phyloP scores from a whole-genome alignment of 2,113 vertebrate species.

The Pithys albifrons region DNA sequence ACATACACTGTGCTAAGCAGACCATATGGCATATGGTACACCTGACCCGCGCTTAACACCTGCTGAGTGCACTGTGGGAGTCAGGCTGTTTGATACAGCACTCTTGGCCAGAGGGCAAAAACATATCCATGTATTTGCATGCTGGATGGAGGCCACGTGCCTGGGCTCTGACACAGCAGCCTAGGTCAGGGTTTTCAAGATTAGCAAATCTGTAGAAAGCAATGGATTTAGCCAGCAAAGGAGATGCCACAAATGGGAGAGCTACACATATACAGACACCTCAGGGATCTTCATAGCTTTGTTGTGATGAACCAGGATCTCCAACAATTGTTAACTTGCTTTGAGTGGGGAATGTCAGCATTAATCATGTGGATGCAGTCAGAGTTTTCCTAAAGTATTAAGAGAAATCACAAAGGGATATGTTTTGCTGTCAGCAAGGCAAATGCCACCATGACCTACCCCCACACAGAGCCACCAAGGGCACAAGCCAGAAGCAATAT shows the following conservation, averaged over 20 bases:
- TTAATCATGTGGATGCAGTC: not conserved
- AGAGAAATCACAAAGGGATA: not conserved
- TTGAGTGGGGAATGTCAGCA: not conserved
- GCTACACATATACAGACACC: not conserved
- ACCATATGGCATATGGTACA: conserved; percentile 84
- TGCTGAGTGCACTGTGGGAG: conserved; percentile 72
- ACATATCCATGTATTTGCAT: conserved; percentile 68
- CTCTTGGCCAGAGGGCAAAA: conserved; percentile 64
- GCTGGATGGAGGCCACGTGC: conserved; percentile 67
- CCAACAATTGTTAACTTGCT: not conserved
- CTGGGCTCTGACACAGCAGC: conserved; percentile 56
- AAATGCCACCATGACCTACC: not conserved
- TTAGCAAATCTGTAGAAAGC: conserved; percentile 60
- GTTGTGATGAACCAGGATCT: not conserved
- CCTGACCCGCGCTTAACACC: conserved; percentile 84
- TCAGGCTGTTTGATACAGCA: not conserved
- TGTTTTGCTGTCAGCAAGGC: not conserved
- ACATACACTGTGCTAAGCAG: conserved; percentile 55
- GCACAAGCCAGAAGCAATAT: not conserved
- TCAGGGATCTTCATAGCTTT: not conserved
- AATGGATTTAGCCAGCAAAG: conserved; percentile 37
- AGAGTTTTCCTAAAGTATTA: not conserved
- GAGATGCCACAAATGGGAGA: not conserved
- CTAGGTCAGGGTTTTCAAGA: conserved; percentile 57
- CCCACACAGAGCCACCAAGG: not conserved